A percentile compares a stretch with the other conserved stretches of the same genome.
Conservation (phyloP, 2,888 invertebrate species). For the Cosmia trapezina region DNA sequence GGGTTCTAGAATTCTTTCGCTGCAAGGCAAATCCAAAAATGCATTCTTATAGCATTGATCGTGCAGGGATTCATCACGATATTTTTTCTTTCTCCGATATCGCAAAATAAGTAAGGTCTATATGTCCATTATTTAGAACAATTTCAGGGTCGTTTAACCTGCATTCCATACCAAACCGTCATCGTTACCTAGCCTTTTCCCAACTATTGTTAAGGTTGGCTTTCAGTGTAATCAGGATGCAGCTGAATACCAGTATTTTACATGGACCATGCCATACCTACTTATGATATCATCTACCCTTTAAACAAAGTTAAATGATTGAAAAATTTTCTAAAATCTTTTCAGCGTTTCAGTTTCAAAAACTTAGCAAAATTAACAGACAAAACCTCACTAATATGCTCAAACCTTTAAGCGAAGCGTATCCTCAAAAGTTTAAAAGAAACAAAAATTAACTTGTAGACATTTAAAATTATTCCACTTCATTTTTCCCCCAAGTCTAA, state of each 20-base stretch:
- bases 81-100: background rate
- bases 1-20: background rate
- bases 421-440: slow-evolving; percentile 9
- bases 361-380: background rate
- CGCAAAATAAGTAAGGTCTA: background rate
- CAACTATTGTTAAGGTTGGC: background rate
- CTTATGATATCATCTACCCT: background rate
- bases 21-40: background rate
- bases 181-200: background rate
- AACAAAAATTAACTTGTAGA: slow-evolving; percentile 34
- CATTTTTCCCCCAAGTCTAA: slow-evolving; percentile 30
- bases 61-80: background rate
- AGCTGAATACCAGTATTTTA: background rate
- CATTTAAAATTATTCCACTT: slow-evolving; percentile 45
- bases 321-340: background rate
- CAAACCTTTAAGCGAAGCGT: background rate
- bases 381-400: slow-evolving; percentile 11
- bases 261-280: background rate
- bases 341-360: background rate
- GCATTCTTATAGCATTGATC: background rate
- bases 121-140: background rate
- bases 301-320: background rate
- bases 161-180: background rate
- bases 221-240: background rate
- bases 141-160: background rate